Conservation (phyloP, 2,113 vertebrate species). For the Anarhynchus alexandrinus region DNA sequence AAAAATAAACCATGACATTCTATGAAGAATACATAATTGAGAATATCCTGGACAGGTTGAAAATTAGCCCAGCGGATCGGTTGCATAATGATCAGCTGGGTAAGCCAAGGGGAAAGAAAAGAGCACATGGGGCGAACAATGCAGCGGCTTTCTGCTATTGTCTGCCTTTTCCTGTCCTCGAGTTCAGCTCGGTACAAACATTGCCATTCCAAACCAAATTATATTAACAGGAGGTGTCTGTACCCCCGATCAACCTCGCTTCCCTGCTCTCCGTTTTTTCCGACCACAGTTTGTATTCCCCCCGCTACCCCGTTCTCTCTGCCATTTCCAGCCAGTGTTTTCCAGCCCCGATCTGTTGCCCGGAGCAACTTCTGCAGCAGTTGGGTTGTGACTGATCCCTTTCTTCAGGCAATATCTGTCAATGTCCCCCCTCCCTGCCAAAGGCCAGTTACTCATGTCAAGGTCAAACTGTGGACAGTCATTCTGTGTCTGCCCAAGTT, state of each 20-base stretch:
- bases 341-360: background rate
- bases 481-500: conserved; percentile 50
- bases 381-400: conserved; percentile 25
- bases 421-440: background rate
- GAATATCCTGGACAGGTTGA: conserved; percentile 67
- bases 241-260: background rate
- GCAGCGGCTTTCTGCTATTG: conserved; percentile 27
- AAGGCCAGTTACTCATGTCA: conserved; percentile 60
- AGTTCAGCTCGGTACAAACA: conserved; percentile 52
- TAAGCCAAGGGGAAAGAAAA: conserved; percentile 47
- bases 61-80: conserved; percentile 45
- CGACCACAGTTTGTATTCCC: rapidly evolving
- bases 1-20: conserved; percentile 56
- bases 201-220: conserved; percentile 11
- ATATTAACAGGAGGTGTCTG: conserved; percentile 32
- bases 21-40: conserved; percentile 60
- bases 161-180: conserved; percentile 46
- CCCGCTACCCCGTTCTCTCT: background rate
- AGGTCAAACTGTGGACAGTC: conserved; percentile 63
- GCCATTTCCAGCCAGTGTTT: background rate
- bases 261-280: background rate
- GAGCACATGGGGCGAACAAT: conserved; percentile 19
- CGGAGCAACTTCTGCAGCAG: conserved; percentile 10
- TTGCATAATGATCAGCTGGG: conserved; percentile 58
- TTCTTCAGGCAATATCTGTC: conserved; percentile 44